These are phyloP conservation scores for Ardeotis arabs DNA, from an alignment of 2,113 vertebrate species.

Conservation along the genomic window DNA sequence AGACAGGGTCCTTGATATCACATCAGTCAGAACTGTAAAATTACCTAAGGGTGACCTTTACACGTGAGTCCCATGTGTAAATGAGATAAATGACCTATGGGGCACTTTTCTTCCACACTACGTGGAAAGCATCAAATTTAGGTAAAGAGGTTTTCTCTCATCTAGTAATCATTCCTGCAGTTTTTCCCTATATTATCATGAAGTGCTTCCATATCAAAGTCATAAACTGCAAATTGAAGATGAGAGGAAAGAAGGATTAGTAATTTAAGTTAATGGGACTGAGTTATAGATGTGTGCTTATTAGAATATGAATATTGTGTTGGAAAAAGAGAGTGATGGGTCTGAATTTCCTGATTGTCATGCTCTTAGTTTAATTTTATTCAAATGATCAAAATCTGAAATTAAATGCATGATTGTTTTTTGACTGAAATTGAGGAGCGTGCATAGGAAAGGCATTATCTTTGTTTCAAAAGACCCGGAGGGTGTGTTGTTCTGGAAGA, in stretches of 20 bases:
- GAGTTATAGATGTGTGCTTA: not conserved
- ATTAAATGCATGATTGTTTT: slow-evolving; percentile 10
- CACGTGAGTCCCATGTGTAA: not conserved
- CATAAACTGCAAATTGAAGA: slow-evolving; percentile 8
- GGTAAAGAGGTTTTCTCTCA: not conserved
- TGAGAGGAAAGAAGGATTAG: not conserved
- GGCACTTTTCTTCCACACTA: not conserved
- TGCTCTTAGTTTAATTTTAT: not conserved
- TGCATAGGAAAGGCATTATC: not conserved
- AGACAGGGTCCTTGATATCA: not conserved
- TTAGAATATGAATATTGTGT: slow-evolving; percentile 33
- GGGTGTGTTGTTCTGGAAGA: not conserved
- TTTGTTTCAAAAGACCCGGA: not conserved
- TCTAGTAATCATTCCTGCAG: not conserved
- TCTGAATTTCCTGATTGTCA: slow-evolving; percentile 9
- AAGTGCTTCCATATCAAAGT: not conserved
- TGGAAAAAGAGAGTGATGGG: not conserved
- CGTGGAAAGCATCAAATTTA: not conserved
- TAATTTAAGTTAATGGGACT: slow-evolving; percentile 17
- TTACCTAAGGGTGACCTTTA: not conserved
- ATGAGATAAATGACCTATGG: not conserved
- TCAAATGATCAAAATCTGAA: slow-evolving; percentile 7
- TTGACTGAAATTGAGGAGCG: not conserved
- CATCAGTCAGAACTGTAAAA: not conserved
- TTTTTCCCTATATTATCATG: not conserved